phyloP scores from a whole-genome alignment of 1,140 invertebrate genomes.

The Oryctes rhinoceros region DNA sequence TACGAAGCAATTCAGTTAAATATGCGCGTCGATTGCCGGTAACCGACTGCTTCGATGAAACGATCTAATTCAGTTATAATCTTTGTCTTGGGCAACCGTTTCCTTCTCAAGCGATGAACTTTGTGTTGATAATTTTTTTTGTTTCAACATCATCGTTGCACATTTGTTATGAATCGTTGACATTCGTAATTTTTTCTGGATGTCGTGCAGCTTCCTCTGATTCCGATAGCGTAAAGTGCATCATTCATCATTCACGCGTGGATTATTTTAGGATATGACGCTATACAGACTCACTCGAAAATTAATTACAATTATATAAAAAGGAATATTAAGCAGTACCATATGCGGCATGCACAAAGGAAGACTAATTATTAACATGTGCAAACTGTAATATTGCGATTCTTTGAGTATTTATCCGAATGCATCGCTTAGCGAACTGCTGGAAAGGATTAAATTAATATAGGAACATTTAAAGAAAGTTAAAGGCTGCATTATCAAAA shows the following conservation, averaged over 20 bases:
- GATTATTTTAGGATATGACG: constrained; percentile 26
- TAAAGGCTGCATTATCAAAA: no score
- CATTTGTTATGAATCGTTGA: constrained; percentile 26
- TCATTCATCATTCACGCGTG: background rate
- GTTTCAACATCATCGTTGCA: constrained; percentile 24
- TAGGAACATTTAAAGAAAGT: no score
- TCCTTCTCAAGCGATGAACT: constrained; percentile 33
- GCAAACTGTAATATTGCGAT: no score
- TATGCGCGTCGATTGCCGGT: background rate
- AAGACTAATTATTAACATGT: no score
- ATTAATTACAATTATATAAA: no score
- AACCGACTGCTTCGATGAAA: background rate
- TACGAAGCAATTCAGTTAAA: no score
- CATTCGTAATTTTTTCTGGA: constrained; percentile 25
- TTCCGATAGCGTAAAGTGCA: constrained; percentile 5
- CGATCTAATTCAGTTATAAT: constrained; percentile 22
- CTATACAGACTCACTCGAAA: no score
- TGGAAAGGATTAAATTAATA: no score
- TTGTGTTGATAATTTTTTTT: constrained; percentile 5
- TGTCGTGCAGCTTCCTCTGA: constrained; percentile 7
- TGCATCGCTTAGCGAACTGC: no score
- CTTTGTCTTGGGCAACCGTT: background rate
- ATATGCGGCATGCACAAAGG: no score
- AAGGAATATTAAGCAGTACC: no score
- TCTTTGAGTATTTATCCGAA: no score